Conservation (phyloP, 1,140 invertebrate genomes). For the Drosophila sechellia region DNA sequence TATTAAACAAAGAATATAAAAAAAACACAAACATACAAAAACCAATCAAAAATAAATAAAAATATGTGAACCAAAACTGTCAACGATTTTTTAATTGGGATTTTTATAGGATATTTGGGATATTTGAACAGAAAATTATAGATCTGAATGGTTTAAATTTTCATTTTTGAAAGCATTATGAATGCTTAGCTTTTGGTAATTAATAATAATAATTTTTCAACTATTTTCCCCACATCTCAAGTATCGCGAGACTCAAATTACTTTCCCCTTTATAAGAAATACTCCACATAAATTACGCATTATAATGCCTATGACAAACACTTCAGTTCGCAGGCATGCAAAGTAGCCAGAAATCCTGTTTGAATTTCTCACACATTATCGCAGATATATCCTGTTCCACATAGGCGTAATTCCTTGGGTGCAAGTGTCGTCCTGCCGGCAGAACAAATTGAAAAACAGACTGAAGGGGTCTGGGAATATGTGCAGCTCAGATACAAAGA, state of each 20-base stretch:
- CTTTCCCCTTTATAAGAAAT: conserved; percentile 27
- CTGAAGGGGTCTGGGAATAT: conserved; percentile 1
- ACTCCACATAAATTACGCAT: conserved; percentile 37
- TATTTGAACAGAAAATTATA: background rate
- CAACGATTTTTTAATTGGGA: conserved; percentile 6
- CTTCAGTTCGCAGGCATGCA: conserved; percentile 19
- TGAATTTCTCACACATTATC: conserved; percentile 28
- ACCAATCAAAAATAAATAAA: conserved; percentile 66
- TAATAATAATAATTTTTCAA: conserved; percentile 1
- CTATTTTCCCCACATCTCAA: conserved; percentile 18
- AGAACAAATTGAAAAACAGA: conserved; percentile 73
- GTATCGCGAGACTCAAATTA: conserved; percentile 18
- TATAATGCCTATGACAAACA: conserved; percentile 1
- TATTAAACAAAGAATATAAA: conserved; percentile 44
- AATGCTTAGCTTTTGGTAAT: background rate
- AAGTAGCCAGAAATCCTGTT: conserved; percentile 61
- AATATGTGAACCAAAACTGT: conserved; percentile 67
- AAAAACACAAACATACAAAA: conserved; percentile 41
- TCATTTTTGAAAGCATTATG: background rate
- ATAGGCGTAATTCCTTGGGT: conserved; percentile 52
- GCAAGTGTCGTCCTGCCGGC: conserved; percentile 67
- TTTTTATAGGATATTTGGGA: background rate
- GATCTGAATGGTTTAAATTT: background rate
- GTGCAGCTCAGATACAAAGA: conserved; percentile 9
- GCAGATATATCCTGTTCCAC: conserved; percentile 39